Evolutionary conservation across 1,140 invertebrate species (phyloP), one percentile per base, ranked within the genome.

Genomic region (Acromyrmex charruanus): DNA sequence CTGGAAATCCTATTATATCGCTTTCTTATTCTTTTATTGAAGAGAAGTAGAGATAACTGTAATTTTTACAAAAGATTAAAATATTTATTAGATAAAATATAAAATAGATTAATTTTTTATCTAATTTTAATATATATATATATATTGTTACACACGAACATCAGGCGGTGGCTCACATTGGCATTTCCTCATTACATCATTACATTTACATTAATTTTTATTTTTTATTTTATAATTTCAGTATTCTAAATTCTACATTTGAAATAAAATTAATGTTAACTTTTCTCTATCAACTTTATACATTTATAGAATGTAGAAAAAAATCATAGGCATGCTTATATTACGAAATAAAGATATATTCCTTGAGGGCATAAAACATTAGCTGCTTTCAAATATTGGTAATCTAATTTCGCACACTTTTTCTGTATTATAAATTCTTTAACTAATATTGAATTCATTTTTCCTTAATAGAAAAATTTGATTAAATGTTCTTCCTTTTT

Each of bases 341-440:
- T 63, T 61, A 9, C 3, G 35, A 63, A 63, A 77, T 77, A 18
- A 77, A 44, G 2, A 12, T 10, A 51, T 14, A 31, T 21, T 31
- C 44, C 58, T 79, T 65, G 16, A n/a, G 18, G 39, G 58, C 25
- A 51, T 28, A 12, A 44, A 63, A 35, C n/a, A 12, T 61, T n/a
- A 75, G 12, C 31, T 31, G 16, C 44, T 79, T 79, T 49, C 28
- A 65, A 49, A 31, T 77, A 51, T 79, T 10, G 18, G 49, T 14
- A n/a, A 55, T 16, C 21, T 63, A 21, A 49, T n/a, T 49, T 49
- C 16, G 35, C 21, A n/a, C 16, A 77, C 61, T 79, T 79, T 49
- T 39, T 79, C 49, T 68, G 7, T 10, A 68, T n/a, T 55, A 21
- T 31, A 80, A 6, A 68, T 39, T 80, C 3, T 49, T 65, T 2